Evolutionary conservation across 1,140 invertebrate genomes (phyloP).

Genomic region (Formica exsecta): DNA sequence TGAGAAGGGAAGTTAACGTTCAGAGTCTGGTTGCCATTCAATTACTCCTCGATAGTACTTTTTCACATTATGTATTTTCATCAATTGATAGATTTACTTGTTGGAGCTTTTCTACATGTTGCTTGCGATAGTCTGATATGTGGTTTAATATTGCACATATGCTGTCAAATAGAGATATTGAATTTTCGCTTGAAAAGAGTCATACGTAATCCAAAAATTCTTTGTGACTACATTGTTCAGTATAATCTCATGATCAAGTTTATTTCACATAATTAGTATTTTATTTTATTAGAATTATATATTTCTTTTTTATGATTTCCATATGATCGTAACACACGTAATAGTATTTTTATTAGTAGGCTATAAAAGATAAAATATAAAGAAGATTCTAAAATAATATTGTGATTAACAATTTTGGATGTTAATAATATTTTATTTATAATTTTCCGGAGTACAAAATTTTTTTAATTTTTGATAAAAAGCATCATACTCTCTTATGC

Average conservation of each 20-base stretch:
- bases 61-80: constrained; percentile 54
- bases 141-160: constrained; percentile 59
- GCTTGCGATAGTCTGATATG: constrained; percentile 67
- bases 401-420: not conserved
- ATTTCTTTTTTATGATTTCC: not conserved
- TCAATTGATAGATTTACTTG: constrained; percentile 1
- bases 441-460: not conserved
- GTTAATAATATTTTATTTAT: not conserved
- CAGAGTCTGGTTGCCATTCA: constrained; percentile 60
- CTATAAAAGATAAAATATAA: not conserved
- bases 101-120: constrained; percentile 39
- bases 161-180: constrained; percentile 68
- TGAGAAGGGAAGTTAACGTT: not conserved
- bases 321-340: not conserved
- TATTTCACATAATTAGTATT: not conserved
- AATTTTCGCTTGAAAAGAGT: constrained; percentile 45
- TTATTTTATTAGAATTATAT: not conserved
- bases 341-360: not conserved
- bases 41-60: not conserved
- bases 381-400: not conserved
- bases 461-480: not conserved
- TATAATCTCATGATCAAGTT: constrained; percentile 72
- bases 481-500: not conserved
- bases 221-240: constrained; percentile 56
- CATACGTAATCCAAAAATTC: not conserved